Percentiles rank a stretch among this genome's conserved stretches.
Conservation (phyloP, 1,140 invertebrate species). For the Leptinotarsa undecemlineata region DNA sequence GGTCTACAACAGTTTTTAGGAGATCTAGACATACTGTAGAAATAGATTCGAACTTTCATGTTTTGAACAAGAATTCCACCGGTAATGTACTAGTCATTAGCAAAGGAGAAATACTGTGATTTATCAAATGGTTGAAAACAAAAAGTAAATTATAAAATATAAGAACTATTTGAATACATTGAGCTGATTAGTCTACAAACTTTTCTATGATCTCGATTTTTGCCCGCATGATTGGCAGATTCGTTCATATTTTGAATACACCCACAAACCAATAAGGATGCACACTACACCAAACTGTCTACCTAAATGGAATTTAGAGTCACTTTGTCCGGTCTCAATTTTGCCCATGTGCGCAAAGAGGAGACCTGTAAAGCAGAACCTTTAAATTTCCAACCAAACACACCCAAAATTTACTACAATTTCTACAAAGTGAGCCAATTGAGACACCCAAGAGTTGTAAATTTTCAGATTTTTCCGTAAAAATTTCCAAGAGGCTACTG, state of each 20-base stretch:
- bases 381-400: constrained; percentile 49
- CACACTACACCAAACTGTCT: constrained; percentile 35
- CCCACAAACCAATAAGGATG: constrained; percentile 36
- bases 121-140: no score
- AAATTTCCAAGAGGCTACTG: not conserved
- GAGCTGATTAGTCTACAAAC: no score
- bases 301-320: constrained; percentile 44
- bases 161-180: no score
- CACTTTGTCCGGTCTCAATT: constrained; percentile 60
- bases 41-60: no score
- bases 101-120: no score
- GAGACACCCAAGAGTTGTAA: constrained; percentile 27
- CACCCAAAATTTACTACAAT: constrained; percentile 36
- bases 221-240: constrained; percentile 17
- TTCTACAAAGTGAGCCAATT: constrained; percentile 44
- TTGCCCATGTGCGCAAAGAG: constrained; percentile 79
- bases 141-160: no score
- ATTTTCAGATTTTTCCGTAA: not conserved
- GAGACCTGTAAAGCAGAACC: constrained; percentile 77
- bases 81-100: no score
- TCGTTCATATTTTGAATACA: constrained; percentile 23
- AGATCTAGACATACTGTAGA: no score
- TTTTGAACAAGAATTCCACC: no score
- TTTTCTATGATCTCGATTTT: not conserved
- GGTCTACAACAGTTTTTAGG: no score